These are phyloP conservation scores for Prinia subflava DNA, from an alignment of 2,113 vertebrate genomes.

Conservation along the genomic window DNA sequence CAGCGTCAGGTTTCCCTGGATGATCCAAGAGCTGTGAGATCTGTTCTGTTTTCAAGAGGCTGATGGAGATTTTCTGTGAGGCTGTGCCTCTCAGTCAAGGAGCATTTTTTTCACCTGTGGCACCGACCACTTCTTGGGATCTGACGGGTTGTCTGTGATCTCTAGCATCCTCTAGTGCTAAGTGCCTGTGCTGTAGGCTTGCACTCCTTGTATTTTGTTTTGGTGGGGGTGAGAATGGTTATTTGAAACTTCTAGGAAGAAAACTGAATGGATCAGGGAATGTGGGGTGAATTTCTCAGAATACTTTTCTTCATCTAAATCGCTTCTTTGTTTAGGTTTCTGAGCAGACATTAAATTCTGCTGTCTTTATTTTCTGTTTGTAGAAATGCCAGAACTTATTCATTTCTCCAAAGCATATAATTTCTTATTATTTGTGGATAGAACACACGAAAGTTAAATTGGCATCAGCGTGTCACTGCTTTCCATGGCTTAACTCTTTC, in stretches of 20 bases:
- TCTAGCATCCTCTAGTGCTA: conserved; percentile 36
- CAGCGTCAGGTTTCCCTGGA: neutral
- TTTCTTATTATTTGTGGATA: neutral
- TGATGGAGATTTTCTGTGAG: neutral
- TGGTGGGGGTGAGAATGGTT: neutral
- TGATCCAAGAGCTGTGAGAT: neutral
- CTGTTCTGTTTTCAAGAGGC: neutral
- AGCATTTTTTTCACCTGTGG: neutral
- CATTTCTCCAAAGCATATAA: neutral
- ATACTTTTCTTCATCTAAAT: neutral
- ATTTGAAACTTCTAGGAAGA: neutral
- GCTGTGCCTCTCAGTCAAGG: neutral
- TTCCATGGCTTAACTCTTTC: neutral
- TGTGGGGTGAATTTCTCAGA: neutral
- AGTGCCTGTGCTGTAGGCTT: neutral
- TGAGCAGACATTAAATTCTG: neutral
- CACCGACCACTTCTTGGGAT: rapidly evolving
- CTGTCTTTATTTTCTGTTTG: neutral
- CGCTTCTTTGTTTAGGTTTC: neutral
- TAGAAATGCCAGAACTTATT: neutral
- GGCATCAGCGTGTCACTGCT: neutral
- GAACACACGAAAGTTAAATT: neutral
- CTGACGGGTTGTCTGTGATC: neutral
- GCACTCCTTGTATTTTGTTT: neutral
- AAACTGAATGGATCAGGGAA: neutral